Evolutionary conservation across 2,113 vertebrate genomes (phyloP).

Genomic region (Tachycineta bicolor): DNA sequence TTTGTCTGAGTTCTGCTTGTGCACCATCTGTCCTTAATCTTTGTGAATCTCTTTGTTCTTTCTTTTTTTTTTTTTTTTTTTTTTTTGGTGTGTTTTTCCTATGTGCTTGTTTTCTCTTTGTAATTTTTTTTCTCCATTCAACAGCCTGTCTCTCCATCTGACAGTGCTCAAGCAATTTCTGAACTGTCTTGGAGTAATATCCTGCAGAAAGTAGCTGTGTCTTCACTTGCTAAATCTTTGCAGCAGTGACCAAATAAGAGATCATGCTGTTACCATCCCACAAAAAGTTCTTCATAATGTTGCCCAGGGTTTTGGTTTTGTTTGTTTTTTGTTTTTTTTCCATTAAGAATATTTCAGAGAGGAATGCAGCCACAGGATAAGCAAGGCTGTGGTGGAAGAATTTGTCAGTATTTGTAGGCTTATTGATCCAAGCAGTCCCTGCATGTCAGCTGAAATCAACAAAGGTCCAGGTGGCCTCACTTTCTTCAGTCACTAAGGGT

Average conservation of each 20-base stretch:
- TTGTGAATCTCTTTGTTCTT: not conserved
- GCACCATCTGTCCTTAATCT: not conserved
- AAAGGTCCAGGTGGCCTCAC: not conserved
- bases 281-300: not conserved
- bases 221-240: not conserved
- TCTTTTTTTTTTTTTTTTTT: not conserved
- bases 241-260: conserved; percentile 8
- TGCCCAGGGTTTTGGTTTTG: not conserved
- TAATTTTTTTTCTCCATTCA: conserved; percentile 7
- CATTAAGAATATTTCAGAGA: not conserved
- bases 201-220: conserved; percentile 8
- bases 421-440: not conserved
- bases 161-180: conserved; percentile 25
- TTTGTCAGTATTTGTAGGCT: not conserved
- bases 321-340: not conserved
- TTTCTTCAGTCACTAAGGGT: not conserved
- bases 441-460: not conserved
- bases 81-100: not conserved
- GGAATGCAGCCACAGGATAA: not conserved
- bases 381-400: not conserved
- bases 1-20: not conserved
- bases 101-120: not conserved
- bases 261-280: not conserved
- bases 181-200: conserved; percentile 16
- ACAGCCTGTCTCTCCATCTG: not conserved